Base-by-base conservation (phyloP, 2,797 vertebrate species). In the Liparis tanakae region DNA sequence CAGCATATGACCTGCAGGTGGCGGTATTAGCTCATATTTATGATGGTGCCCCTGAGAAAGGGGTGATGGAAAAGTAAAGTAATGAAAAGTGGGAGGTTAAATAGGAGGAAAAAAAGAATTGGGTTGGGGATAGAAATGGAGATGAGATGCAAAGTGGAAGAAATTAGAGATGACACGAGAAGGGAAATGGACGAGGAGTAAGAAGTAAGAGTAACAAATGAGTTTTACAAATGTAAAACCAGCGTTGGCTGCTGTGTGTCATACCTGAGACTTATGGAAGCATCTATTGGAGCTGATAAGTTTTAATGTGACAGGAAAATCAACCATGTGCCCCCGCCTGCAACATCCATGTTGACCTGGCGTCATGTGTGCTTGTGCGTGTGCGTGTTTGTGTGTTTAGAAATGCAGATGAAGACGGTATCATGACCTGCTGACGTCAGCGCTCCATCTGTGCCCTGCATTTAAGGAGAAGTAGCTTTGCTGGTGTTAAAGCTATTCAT, bases 401-500 rank as follows among this genome's bases (percentile, higher is more conserved):
- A 72, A 59, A 73, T 59, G 57, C 22, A 69, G 57, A 50, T 71
- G 53, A 67, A 48, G 79, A 65, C 6, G 7, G 14, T 20, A 30
- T 79, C 74, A 69, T 41, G n/a, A 41, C 50, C 67, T 0, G 33
- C 77, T 87, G 83, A 88, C 46, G 62, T 87, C 81, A 85, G 70
- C 44, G 56, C 72, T 87, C 77, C 86, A 85, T 87, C 84, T 87
- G 86, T 88, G 86, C 57, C 74, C 81, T 70, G 74, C 69, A 85
- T 80, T 41, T 62, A 67, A 79, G 61, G 18, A 78, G 69, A 72
- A 64, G 76, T 18, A 59, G 69, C 76, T 82, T 46, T 77, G 77
- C 80, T 81, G 67, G 81, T 58, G 60, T 48, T 54, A 67, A 82
- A 78, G 10, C 66, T 34, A 12, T 73, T 70, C 34, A 55, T 67